Base-by-base conservation (phyloP, 1,140 invertebrate species). In the Phocides pigmalion region DNA sequence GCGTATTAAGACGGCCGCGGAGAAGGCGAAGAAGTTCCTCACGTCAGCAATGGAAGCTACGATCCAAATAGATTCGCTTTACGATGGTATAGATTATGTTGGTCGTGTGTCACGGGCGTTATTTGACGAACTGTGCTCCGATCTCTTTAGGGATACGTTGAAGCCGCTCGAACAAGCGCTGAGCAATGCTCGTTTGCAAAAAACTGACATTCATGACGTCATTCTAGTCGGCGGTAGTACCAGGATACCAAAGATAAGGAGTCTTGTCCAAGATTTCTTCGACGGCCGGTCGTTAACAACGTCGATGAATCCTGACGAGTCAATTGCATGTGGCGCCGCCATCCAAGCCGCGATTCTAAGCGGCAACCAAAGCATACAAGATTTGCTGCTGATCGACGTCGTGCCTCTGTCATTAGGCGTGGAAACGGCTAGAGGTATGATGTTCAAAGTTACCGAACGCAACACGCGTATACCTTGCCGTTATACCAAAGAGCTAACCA, bases 1-100 rank as follows among this genome's bases (percentile, higher is more conserved):
- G 49, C 92, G 96, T 39, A 85, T 97, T 19, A 93, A 96, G 75
- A 96, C 95, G 0, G 96, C 96, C 5, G 96, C 96, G 66, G 97
- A 98, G 87, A 92, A 95, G 62, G 96, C 96, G 0, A 98, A 98
- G 90, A 85, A 95, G 66, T 96, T 95, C 4, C 81, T 98, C 4
- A 96, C 96, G 4, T 95, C 95, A 0, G 95, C 95, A 12, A 94
- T 94, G 1, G 95, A 97, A 81, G 96, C 96, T 0, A 92, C 92
- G 19, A 93, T 96, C 6, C 94, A 95, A 77, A 95, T 97, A 4
- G 96, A 97, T 70, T 95, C 95, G 0, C 81, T 97, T 0, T 95
- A 93, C 77, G 95, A 97, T 1, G 73, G 73, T 0, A 76, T 80
- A 12, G 79, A 88, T 12, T 87, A 84, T 12, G 42, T 70, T 37